Conservation (phyloP, 2,888 invertebrate genomes). For the Alcis repandata region DNA sequence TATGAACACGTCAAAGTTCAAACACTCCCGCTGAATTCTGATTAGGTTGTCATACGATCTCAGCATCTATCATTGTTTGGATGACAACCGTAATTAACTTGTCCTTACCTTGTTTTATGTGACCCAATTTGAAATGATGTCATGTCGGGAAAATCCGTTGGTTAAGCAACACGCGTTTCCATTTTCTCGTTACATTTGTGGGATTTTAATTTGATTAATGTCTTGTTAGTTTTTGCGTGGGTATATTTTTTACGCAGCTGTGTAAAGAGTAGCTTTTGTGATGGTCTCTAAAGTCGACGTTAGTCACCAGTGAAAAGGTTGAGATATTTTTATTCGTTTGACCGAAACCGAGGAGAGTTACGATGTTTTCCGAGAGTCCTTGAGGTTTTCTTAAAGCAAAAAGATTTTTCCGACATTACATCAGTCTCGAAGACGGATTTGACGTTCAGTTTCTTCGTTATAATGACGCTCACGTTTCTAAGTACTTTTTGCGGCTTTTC, state of each 20-base stretch:
- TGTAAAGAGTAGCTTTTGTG: not conserved
- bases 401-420: conserved; percentile 27
- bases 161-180: conserved; percentile 38
- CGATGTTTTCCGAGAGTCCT: conserved; percentile 24
- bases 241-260: not conserved
- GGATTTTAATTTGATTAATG: conserved; percentile 35
- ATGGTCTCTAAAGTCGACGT: not conserved
- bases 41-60: conserved; percentile 68
- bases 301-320: not conserved
- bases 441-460: conserved; percentile 27
- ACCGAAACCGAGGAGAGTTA: not conserved
- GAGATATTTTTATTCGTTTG: not conserved
- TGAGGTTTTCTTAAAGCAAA: conserved; percentile 19
- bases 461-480: conserved; percentile 22
- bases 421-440: conserved; percentile 35
- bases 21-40: conserved; percentile 76
- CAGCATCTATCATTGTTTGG: conserved; percentile 75
- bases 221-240: conserved; percentile 19
- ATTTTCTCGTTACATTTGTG: conserved; percentile 36
- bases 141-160: conserved; percentile 52
- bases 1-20: conserved; percentile 76
- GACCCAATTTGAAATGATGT: conserved; percentile 66
- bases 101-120: conserved; percentile 70
- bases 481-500: conserved; percentile 9
- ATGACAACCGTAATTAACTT: conserved; percentile 75